phyloP scores from a whole-genome alignment of 1,140 invertebrate species.

The Drosophila sturtevanti region DNA sequence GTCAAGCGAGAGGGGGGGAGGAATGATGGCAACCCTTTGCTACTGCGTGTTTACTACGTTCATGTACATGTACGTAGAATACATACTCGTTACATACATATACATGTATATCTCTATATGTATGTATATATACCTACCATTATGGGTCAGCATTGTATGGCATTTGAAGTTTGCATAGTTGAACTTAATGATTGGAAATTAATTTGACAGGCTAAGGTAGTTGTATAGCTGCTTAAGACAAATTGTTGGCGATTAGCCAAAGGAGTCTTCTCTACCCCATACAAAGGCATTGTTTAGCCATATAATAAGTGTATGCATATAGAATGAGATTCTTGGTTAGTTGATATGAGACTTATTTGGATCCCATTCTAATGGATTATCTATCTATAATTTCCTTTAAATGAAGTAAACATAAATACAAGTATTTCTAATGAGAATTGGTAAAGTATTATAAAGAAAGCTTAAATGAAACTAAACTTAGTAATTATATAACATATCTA shows the following conservation, averaged over 20 bases:
- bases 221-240: conserved; percentile 56
- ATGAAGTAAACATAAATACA: not conserved
- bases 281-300: conserved; percentile 34
- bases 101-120: not conserved
- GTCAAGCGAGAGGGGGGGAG: conserved; percentile 2
- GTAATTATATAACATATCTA: too few relatives aligned
- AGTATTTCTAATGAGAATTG: not conserved
- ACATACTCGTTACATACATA: not conserved
- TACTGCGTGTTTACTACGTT: conserved; percentile 31
- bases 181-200: conserved; percentile 76
- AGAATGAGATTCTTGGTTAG: not conserved
- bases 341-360: not conserved
- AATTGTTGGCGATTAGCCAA: conserved; percentile 67
- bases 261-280: conserved; percentile 12
- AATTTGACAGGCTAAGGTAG: conserved; percentile 54
- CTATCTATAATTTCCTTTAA: not conserved
- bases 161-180: conserved; percentile 50
- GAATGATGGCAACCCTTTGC: conserved; percentile 15
- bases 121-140: conserved; percentile 20
- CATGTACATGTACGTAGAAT: conserved; percentile 33
- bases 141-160: conserved; percentile 1
- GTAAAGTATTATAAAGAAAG: too few relatives aligned
- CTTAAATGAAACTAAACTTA: too few relatives aligned
- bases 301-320: not conserved
- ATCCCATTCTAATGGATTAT: not conserved